phyloP scores from a whole-genome alignment of 2,888 invertebrate genomes.

The Agonopterix arenella region DNA sequence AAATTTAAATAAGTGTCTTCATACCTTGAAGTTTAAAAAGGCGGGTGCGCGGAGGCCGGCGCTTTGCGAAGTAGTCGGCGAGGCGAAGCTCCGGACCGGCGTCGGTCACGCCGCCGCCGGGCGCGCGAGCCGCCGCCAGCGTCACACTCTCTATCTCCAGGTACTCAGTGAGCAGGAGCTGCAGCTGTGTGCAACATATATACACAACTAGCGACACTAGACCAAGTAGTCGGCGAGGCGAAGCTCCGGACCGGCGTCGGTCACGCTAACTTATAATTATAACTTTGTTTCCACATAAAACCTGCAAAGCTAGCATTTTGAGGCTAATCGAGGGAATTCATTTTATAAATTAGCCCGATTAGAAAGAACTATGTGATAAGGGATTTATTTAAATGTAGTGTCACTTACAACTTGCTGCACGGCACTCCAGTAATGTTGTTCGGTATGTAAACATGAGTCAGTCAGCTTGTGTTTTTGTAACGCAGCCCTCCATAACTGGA shows the following conservation, averaged over 20 bases:
- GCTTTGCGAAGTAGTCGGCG: constrained; percentile 58
- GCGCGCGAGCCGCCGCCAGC: constrained; percentile 70
- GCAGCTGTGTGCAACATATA: constrained; percentile 78
- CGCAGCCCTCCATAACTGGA: constrained; percentile 89
- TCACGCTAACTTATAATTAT: constrained; percentile 1
- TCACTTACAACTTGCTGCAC: constrained; percentile 89
- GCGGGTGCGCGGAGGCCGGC: constrained; percentile 42
- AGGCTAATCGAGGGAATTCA: too few relatives aligned
- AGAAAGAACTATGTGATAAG: background rate
- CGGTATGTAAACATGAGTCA: constrained; percentile 78
- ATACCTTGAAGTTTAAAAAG: constrained; percentile 50
- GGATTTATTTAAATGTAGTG: background rate
- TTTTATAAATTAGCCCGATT: background rate
- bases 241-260: constrained; percentile 22
- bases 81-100: constrained; percentile 30
- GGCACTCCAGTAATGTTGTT: constrained; percentile 90
- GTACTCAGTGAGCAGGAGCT: constrained; percentile 90
- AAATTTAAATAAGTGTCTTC: constrained; percentile 7
- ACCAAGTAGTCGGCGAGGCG: constrained; percentile 56
- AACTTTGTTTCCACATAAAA: too few relatives aligned
- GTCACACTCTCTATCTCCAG: constrained; percentile 89
- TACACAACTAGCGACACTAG: constrained; percentile 27
- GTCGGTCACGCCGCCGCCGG: constrained; percentile 11
- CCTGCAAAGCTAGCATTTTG: too few relatives aligned
- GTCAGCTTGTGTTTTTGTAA: constrained; percentile 85